These are phyloP conservation scores for Spodoptera picta DNA, from an alignment of 2,888 invertebrate species.

Conservation along the genomic window DNA sequence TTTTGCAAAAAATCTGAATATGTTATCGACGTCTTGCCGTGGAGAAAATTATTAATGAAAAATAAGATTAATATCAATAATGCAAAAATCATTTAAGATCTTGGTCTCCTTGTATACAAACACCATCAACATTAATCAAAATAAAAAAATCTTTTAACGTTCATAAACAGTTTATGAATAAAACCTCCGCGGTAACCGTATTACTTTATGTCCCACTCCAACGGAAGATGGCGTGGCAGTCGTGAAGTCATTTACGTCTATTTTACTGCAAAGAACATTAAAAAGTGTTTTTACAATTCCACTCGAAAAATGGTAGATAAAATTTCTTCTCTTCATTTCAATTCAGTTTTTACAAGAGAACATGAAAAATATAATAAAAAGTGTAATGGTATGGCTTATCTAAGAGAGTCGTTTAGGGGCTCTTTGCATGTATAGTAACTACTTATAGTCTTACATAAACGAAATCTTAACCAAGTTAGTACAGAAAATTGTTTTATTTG, in stretches of 20 bases:
- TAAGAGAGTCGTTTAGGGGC: too few species aligned
- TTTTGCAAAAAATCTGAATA: too few species aligned
- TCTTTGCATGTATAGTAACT: too few species aligned
- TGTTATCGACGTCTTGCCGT: too few species aligned
- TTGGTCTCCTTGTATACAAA: conserved; percentile 36
- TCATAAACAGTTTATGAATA: conserved; percentile 55
- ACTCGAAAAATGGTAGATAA: conserved; percentile 10
- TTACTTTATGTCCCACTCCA: conserved; percentile 22
- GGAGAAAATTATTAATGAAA: too few species aligned
- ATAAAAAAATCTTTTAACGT: conserved; percentile 43
- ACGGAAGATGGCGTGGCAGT: conserved; percentile 20
- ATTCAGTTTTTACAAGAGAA: neutral
- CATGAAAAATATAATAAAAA: neutral
- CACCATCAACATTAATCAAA: conserved; percentile 39
- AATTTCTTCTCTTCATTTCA: conserved; percentile 1
- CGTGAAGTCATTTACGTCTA: conserved; percentile 43
- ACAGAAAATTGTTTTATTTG: too few species aligned
- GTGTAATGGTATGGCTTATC: too few species aligned
- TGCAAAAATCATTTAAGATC: conserved; percentile 18
- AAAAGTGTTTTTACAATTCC: conserved; percentile 46
- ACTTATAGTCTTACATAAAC: too few species aligned
- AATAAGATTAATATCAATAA: too few species aligned
- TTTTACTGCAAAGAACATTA: conserved; percentile 44
- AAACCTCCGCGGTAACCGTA: conserved; percentile 21
- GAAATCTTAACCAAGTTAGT: too few species aligned